phyloP scores from a whole-genome alignment of 2,113 vertebrate genomes.

The Siphamia tubifer region DNA sequence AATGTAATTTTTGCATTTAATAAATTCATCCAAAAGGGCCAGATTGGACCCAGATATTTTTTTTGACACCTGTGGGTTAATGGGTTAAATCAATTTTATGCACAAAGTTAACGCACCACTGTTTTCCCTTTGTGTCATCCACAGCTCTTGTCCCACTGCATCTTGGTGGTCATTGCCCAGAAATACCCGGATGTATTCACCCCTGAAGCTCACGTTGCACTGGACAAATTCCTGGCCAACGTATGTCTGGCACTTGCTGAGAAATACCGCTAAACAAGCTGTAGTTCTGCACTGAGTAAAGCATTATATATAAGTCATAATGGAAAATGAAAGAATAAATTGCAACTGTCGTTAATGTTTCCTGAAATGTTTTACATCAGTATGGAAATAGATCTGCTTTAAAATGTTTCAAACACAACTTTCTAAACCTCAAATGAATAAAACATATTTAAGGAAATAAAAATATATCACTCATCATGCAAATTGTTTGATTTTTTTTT shows the following conservation, averaged over 20 bases:
- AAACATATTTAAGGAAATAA: no score
- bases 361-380: neutral
- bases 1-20: no score
- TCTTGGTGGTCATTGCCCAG: slow-evolving; percentile 56
- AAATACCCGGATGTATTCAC: slow-evolving; percentile 66
- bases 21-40: no score
- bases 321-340: slow-evolving; percentile 28
- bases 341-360: neutral
- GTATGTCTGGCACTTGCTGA: slow-evolving; percentile 62
- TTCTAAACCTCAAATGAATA: no score
- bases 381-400: no score
- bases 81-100: no score
- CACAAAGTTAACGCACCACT: neutral
- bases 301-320: neutral
- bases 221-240: slow-evolving; percentile 71
- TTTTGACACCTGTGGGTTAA: no score
- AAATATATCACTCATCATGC: no score
- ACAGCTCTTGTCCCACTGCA: slow-evolving; percentile 69
- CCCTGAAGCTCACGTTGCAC: slow-evolving; percentile 64
- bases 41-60: no score
- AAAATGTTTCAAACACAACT: no score
- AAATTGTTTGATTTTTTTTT: no score
- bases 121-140: neutral
- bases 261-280: slow-evolving; percentile 67
- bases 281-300: neutral